These are phyloP conservation scores for Tanytarsus gracilentus DNA, from an alignment of 2,888 invertebrate genomes.

Conservation along the genomic window DNA sequence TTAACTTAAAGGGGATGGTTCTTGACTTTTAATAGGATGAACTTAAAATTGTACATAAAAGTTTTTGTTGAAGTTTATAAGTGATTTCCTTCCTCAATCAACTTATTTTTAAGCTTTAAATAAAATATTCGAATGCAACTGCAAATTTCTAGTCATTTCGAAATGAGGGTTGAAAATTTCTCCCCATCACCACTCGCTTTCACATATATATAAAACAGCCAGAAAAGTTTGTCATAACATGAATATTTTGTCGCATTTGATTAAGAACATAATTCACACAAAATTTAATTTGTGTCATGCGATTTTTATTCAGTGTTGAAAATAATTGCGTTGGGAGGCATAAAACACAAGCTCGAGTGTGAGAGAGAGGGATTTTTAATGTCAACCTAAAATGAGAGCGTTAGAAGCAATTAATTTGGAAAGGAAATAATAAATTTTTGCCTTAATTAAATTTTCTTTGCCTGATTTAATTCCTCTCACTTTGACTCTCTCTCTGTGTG, in stretches of 20 bases:
- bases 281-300: constrained; percentile 12
- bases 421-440: constrained; percentile 10
- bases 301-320: background rate
- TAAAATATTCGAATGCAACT: too few relatives aligned
- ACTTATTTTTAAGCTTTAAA: too few relatives aligned
- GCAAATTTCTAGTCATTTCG: too few relatives aligned
- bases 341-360: background rate
- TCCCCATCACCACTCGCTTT: background rate
- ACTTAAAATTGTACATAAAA: too few relatives aligned
- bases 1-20: too few relatives aligned
- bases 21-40: too few relatives aligned
- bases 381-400: background rate
- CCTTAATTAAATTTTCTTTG: constrained; percentile 1
- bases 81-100: too few relatives aligned
- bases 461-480: background rate
- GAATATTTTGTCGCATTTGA: constrained; percentile 10
- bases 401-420: constrained; percentile 10
- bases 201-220: background rate
- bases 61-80: too few relatives aligned
- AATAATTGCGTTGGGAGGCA: background rate
- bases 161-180: too few relatives aligned
- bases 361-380: constrained; percentile 8
- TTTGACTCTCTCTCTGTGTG: background rate
- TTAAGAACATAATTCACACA: background rate
- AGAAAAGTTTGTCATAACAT: background rate